These are phyloP conservation scores for Drosophila formosana DNA, from an alignment of 2,888 invertebrate species.

Conservation along the genomic window DNA sequence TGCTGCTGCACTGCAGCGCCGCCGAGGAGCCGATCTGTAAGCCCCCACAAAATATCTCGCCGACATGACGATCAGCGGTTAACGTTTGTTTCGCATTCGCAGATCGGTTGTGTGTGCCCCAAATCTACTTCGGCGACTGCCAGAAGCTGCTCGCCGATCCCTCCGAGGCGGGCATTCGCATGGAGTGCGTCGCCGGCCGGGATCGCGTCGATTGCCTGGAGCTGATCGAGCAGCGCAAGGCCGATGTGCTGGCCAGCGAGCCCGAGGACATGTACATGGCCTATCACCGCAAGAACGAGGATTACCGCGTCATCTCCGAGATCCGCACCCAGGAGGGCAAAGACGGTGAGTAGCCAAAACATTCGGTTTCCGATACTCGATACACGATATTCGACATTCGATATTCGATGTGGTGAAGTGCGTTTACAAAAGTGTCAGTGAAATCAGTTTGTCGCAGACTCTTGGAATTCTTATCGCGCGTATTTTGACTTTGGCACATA, in stretches of 20 bases:
- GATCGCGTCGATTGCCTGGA: conserved; percentile 90
- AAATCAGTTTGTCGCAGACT: too few relatives aligned
- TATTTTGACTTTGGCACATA: background rate
- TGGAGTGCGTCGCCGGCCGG: conserved; percentile 90
- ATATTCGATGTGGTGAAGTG: background rate
- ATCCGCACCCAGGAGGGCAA: conserved; percentile 92
- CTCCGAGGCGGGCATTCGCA: conserved; percentile 85
- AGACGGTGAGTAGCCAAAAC: conserved; percentile 87
- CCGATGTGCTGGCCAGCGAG: conserved; percentile 93
- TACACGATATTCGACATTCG: background rate
- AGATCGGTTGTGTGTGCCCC: conserved; percentile 92
- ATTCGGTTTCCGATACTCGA: too few relatives aligned
- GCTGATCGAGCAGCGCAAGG: conserved; percentile 90
- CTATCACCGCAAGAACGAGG: conserved; percentile 89
- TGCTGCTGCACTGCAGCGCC: conserved; percentile 32
- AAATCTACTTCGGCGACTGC: conserved; percentile 88
- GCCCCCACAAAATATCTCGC: conserved; percentile 7
- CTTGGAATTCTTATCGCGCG: background rate
- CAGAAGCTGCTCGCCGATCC: conserved; percentile 85
- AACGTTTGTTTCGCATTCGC: conserved; percentile 9
- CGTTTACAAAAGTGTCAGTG: too few relatives aligned
- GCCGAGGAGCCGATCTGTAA: conserved; percentile 74
- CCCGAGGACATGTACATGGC: conserved; percentile 96
- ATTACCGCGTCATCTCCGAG: conserved; percentile 91
- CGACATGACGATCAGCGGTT: background rate